phyloP scores from a whole-genome alignment of 2,797 vertebrate genomes.

The Syngnathus rostellatus region DNA sequence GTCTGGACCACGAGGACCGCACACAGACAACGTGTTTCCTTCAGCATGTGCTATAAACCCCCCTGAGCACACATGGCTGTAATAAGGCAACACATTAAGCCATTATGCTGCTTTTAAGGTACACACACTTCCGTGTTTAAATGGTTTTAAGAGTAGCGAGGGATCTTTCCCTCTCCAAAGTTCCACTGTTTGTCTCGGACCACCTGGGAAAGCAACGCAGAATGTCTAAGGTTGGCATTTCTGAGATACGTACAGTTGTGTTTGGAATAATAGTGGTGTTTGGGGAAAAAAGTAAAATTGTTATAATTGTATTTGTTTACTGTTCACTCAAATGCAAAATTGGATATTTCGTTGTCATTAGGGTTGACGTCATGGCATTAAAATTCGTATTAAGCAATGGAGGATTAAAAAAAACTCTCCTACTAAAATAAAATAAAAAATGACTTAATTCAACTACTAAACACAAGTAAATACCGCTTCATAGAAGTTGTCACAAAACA shows the following conservation, averaged over 20 bases:
- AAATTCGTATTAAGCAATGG: no score
- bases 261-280: slow-evolving; percentile 1
- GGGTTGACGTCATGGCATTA: no score
- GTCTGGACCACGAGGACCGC: slow-evolving; percentile 67
- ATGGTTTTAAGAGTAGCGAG: slow-evolving; percentile 65
- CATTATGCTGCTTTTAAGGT: slow-evolving; percentile 69
- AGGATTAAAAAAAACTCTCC: no score
- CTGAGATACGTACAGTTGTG: slow-evolving; percentile 9
- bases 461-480: no score
- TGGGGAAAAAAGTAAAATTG: background rate
- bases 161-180: slow-evolving; percentile 56
- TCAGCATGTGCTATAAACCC: slow-evolving; percentile 60
- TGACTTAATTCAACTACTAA: no score
- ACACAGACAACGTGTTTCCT: slow-evolving; percentile 66
- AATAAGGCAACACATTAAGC: slow-evolving; percentile 76
- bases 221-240: slow-evolving; percentile 32
- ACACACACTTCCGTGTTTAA: slow-evolving; percentile 76
- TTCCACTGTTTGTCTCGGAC: slow-evolving; percentile 58
- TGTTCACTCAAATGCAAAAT: no score
- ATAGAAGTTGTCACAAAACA: no score
- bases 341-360: no score
- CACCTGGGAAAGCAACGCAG: slow-evolving; percentile 64
- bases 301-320: background rate
- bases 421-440: no score
- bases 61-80: slow-evolving; percentile 69